Evolutionary conservation across 2,797 vertebrate species (phyloP).

Genomic region (Propithecus perrieri): DNA sequence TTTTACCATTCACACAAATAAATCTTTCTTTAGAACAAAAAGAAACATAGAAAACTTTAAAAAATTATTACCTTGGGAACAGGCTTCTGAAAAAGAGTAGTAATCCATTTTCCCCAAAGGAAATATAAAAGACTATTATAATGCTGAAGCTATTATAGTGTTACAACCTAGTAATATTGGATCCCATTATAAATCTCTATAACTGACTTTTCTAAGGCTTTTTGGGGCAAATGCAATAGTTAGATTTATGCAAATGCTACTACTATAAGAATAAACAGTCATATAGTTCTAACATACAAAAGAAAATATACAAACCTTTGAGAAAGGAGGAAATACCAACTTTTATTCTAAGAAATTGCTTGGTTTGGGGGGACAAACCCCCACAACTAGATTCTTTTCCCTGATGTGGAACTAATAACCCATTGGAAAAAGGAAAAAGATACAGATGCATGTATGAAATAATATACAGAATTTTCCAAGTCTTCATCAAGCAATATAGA

Average conservation of each 20-base stretch:
- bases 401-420: constrained; percentile 75
- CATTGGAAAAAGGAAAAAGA: constrained; percentile 80
- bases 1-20: constrained; percentile 69
- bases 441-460: constrained; percentile 69
- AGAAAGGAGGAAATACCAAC: constrained; percentile 69
- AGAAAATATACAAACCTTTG: constrained; percentile 84
- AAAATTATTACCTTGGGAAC: constrained; percentile 76
- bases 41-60: constrained; percentile 73
- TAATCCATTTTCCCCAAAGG: constrained; percentile 77
- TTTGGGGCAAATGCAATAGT: constrained; percentile 76
- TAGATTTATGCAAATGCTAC: constrained; percentile 67
- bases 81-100: constrained; percentile 76
- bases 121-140: constrained; percentile 78
- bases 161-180: constrained; percentile 48
- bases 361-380: constrained; percentile 35
- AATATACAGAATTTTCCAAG: constrained; percentile 81
- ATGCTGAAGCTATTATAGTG: constrained; percentile 55
- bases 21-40: constrained; percentile 72
- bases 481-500: constrained; percentile 87
- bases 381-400: constrained; percentile 70
- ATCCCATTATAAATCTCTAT: constrained; percentile 68
- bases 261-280: constrained; percentile 64
- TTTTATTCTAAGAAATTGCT: constrained; percentile 72
- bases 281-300: constrained; percentile 68
- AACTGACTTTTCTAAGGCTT: constrained; percentile 83